Base-by-base conservation (phyloP, 2,113 vertebrate species). In the Psittacus erithacus region DNA sequence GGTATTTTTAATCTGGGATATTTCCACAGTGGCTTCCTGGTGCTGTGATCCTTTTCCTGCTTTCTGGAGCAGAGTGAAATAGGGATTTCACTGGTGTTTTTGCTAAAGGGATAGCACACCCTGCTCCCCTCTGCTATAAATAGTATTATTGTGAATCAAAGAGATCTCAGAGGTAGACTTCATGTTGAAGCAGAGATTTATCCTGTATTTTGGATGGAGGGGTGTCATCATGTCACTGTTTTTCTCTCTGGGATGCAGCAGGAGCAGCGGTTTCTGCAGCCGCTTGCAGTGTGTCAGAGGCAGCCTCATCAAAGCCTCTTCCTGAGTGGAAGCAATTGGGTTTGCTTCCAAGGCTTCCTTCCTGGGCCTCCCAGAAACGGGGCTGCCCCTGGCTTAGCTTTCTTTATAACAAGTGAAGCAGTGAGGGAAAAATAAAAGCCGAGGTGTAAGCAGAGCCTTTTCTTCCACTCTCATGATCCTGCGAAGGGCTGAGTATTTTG, bases 361-460 rank as follows among this genome's bases (percentile, higher is more conserved):
- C 71, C 53, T 1, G 6, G 87, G 90, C 92, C 91, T 91, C 94
- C 90, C 93, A 82, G 78, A 43, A 85, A 55, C 4, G 5, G 38
- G 84, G 91, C 80, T 91, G 77, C 69, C 78, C 70, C 91, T 64
- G 46, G 74, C 67, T 91, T 47, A 60, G 82, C 70, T 84, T 90
- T 87, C 91, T 68, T 89, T 64, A 75, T 35, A 89, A 79, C 81
- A 93, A 89, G 81, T 64, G 74, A 91, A 93, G 57, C 91, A 82
- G 69, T 52, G 89, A 95, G 74, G 69, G 83, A 84, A 96, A 95
- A 92, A 78, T 55, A 93, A 88, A 93, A 96, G 93, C 89, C 5
- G 78, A 92, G 91, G 39, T 88, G 86, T 91, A 96, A 94, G 93
- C 94, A 91, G 73, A 90, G 69, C 24, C 86, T 92, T 95, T 75